Evolutionary conservation across 2,113 vertebrate species (phyloP), one percentile per base, ranked within the genome.

Genomic region (Chaenogobius annularis): DNA sequence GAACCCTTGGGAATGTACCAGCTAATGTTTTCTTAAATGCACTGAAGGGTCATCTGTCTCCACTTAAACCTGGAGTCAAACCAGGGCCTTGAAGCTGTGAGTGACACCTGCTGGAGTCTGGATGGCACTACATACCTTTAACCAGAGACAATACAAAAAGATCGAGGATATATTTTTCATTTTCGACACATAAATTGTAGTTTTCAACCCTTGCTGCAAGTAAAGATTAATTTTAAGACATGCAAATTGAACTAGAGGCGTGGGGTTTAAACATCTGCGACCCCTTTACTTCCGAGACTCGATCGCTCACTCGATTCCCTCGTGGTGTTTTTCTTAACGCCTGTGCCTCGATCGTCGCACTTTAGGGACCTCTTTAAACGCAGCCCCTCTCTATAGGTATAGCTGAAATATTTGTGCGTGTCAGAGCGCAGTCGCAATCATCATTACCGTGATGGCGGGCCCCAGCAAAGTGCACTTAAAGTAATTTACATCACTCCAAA

Each of bases 391-490:
- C 66, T 83, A 72, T 78, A 85, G 82, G 80, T 90, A 87, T 82
- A 85, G 85, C 80, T 72, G 26, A 83, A 78, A 86, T 89, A 85
- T 87, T 84, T 86, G 81, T 85, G 80, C 83, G 80, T 82, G 87
- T 88, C 88, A 83, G 70, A 84, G 81, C 81, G 47, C 52, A 47
- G 68, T 87, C 56, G 86, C 84, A 89, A 91, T 91, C 90, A 91
- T 91, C 90, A 90, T 93, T 92, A 91, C 82, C 37, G 55, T 87
- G 88, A 93, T 89, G 82, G 88, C 74, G 71, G 19, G 83, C 87
- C 90, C 83, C 81, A 63, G 88, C 87, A 91, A 92, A 92, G 90
- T 92, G 92, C 92, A 92, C 92, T 94, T 93, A 92, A 92, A 93
- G 92, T 93, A 89, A 93, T 93, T 94, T 92, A 85, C 91, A 90